These are phyloP conservation scores for Syrphus vitripennis DNA, from an alignment of 2,888 invertebrate species.

Conservation along the genomic window DNA sequence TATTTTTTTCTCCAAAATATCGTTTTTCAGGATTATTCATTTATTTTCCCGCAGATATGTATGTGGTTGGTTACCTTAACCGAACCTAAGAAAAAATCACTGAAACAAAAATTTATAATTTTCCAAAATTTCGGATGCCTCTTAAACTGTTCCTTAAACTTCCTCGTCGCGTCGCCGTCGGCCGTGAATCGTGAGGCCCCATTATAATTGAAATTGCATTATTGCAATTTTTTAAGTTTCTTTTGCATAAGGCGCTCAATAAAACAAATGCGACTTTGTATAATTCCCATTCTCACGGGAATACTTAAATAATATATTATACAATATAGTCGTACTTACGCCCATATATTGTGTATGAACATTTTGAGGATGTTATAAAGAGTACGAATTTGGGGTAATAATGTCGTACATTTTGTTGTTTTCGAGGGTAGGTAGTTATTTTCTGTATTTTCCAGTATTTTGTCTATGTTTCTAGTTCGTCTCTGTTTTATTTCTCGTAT, in stretches of 20 bases:
- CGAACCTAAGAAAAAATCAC: too few species aligned
- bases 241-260: background rate
- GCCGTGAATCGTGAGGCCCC: too few species aligned
- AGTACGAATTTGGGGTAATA: constrained; percentile 49
- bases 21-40: too few species aligned
- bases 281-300: background rate
- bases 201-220: too few species aligned
- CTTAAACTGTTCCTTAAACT: too few species aligned
- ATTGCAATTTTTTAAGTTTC: too few species aligned
- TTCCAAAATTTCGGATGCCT: too few species aligned
- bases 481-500: constrained; percentile 9
- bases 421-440: background rate
- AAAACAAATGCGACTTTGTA: background rate
- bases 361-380: background rate
- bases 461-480: constrained; percentile 14
- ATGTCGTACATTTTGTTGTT: constrained; percentile 35
- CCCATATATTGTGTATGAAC: background rate
- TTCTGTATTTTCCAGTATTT: constrained; percentile 16
- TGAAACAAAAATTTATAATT: too few species aligned
- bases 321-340: background rate
- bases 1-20: too few species aligned
- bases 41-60: too few species aligned
- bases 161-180: too few species aligned
- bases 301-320: background rate
- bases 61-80: too few species aligned